phyloP scores from a whole-genome alignment of 2,797 vertebrate species.

The Phoebastria nigripes region DNA sequence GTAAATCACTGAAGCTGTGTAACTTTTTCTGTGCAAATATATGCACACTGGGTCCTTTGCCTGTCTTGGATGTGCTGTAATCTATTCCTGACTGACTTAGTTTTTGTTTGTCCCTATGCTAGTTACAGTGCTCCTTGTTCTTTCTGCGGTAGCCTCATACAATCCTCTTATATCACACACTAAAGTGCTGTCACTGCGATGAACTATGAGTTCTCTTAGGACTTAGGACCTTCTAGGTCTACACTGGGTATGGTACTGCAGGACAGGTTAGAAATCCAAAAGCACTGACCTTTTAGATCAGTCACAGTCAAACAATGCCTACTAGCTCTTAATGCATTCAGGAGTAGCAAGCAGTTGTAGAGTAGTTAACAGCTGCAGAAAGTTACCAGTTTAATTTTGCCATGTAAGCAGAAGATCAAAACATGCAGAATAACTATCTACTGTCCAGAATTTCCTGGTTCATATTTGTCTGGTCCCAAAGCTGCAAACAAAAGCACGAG shows the following conservation, averaged over 20 bases:
- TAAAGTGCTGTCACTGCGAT: neutral
- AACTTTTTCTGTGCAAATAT: neutral
- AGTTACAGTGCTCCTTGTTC: neutral
- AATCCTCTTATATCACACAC: conserved; percentile 2
- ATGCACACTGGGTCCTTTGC: neutral
- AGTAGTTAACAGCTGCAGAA: neutral
- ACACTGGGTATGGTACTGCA: neutral
- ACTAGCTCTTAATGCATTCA: neutral
- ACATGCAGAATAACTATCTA: neutral
- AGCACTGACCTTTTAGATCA: neutral
- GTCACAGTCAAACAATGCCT: neutral
- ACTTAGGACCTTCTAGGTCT: neutral
- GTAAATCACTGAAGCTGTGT: neutral
- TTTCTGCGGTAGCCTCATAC: neutral
- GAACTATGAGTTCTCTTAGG: neutral
- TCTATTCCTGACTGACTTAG: neutral
- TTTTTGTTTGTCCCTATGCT: neutral
- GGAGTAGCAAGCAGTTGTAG: neutral
- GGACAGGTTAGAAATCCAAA: neutral
- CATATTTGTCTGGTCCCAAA: neutral
- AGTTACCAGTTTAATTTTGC: neutral
- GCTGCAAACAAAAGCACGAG: neutral
- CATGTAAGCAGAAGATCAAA: neutral
- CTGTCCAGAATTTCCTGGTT: neutral
- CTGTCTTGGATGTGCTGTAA: neutral